Evolutionary conservation across 1,140 invertebrate genomes (phyloP).

Genomic region (Bombyx mori): ASM3026992v2 NC_085124.1:415501-416000

Average conservation of each 20-base stretch:
- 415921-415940: slow-evolving; percentile 85
- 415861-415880: slow-evolving; percentile 17
- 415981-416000: slow-evolving; percentile 96
- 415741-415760: not conserved
- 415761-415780: too few species aligned
- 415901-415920: slow-evolving; percentile 31
- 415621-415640: slow-evolving; percentile 74
- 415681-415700: slow-evolving; percentile 78
- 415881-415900: slow-evolving; percentile 19
- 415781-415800: not conserved
- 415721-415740: not conserved
- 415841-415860: too few species aligned
- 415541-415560: slow-evolving; percentile 76
- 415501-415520: not conserved
- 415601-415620: slow-evolving; percentile 78
- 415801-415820: slow-evolving; percentile 42
- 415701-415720: slow-evolving; percentile 72
- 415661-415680: slow-evolving; percentile 81
- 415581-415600: slow-evolving; percentile 83
- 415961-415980: slow-evolving; percentile 93
- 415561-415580: slow-evolving; percentile 81
- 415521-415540: slow-evolving; percentile 71
- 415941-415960: slow-evolving; percentile 90
- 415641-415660: slow-evolving; percentile 76
- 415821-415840: slow-evolving; percentile 21